Base-by-base conservation (phyloP, 2,888 invertebrate genomes). In the Trachelus iudaicus region DNA sequence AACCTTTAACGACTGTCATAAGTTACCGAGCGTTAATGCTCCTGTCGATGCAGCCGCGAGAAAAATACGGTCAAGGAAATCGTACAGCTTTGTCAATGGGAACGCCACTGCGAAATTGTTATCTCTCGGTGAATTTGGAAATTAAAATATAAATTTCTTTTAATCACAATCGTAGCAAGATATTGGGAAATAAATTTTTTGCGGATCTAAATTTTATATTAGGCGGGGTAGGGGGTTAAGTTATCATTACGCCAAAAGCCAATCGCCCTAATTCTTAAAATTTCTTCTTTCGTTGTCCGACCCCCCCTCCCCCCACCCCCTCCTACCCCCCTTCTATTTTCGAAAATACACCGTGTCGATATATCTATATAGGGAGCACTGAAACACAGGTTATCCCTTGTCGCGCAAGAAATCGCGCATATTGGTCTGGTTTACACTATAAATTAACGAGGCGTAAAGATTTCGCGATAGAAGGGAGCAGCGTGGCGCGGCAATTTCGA, bases 1-100 rank as follows among this genome's bases (percentile, higher is more conserved):
- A 73, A 76, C 76, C 76, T 76, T 76, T 76, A 76, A 76, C 73
- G 40, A 76, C 76, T 76, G 73, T 73, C 76, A 73, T 76, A 76
- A 76, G 76, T 71, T 73, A 56, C 34, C 34, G 56, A 34, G 34
- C 76, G 73, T 76, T 77, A 77, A 69, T 73, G 68, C 77, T 73
- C 69, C 69, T 73, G 77, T 73, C 73, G 73, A 77, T 77, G 77
- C 35, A 69, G 73, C 33, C 77, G 69, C 31, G 40, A 56, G 73
- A 34, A 34, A 73, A 69, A 73, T 73, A 77, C 69, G 30, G 74
- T 69, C 77, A 68, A 69, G 35, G 13, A 77, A 77, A 74, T 77
- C 6, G 40, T 23, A 9, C 40, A 23, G 15, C 40, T 23, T 56
- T 56, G 40, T 56, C 40, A 56, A 23, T 23, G 6, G 15, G 6